phyloP scores from a whole-genome alignment of 1,140 invertebrate species.

The Stegodyphus dumicola region DNA sequence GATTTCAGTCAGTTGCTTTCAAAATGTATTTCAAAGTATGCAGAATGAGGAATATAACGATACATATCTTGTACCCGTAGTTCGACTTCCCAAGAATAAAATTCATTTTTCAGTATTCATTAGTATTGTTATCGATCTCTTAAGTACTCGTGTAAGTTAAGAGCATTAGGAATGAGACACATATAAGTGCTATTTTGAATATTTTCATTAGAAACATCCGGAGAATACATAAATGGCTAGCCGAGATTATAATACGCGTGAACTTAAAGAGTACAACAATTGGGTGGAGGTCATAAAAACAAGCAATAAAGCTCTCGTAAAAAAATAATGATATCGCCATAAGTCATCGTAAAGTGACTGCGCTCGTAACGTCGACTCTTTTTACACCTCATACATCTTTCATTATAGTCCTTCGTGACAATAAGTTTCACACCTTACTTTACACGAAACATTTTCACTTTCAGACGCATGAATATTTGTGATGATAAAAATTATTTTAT shows the following conservation, averaged over 20 bases:
- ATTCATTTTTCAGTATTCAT: no score
- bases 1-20: no score
- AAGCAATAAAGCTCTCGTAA: constrained; percentile 61
- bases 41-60: no score
- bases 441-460: constrained; percentile 17
- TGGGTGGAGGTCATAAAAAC: constrained; percentile 56
- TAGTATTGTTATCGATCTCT: no score
- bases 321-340: constrained; percentile 59
- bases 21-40: no score
- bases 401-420: constrained; percentile 44
- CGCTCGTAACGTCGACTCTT: constrained; percentile 52
- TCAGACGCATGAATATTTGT: background rate
- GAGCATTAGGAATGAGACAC: no score
- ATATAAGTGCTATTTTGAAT: constrained; percentile 7
- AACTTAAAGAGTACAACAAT: constrained; percentile 56
- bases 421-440: constrained; percentile 31
- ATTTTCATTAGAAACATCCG: constrained; percentile 28
- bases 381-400: constrained; percentile 53
- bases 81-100: no score
- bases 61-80: no score
- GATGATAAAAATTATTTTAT: no score
- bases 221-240: constrained; percentile 26
- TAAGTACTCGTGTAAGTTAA: no score
- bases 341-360: constrained; percentile 58
- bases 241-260: constrained; percentile 39